A percentile compares a stretch with the other conserved stretches of the same genome.
Conservation (phyloP, 2,888 invertebrate species). For the Scrobipalpa atriplicella region DNA sequence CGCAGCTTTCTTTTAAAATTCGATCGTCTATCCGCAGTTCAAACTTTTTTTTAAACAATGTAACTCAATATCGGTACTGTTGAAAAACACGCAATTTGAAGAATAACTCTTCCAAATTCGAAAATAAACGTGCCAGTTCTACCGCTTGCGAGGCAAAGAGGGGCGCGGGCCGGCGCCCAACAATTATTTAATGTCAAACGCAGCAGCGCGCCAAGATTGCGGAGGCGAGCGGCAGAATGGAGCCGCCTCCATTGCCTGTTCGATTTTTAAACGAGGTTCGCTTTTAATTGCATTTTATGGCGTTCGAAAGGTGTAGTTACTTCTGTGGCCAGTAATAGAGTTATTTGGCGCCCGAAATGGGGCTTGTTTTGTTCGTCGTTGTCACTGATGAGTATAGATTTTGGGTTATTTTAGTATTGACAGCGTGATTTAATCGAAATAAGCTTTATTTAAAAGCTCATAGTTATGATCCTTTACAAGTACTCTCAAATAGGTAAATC, state of each 20-base stretch:
- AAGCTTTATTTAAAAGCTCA: no score
- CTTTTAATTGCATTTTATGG: constrained; percentile 24
- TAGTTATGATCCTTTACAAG: no score
- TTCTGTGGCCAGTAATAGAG: constrained; percentile 18
- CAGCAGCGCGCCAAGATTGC: constrained; percentile 62
- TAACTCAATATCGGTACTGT: background rate
- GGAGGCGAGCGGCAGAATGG: constrained; percentile 45
- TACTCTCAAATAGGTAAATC: no score
- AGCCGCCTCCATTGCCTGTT: constrained; percentile 42
- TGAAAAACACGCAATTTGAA: background rate
- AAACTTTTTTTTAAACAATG: background rate
- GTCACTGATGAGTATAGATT: no score
- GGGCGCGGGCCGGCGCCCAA: constrained; percentile 46
- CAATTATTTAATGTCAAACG: constrained; percentile 74
- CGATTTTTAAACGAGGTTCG: constrained; percentile 29
- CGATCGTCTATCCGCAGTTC: background rate
- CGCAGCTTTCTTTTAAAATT: background rate
- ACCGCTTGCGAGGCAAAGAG: background rate
- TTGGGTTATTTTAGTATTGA: background rate
- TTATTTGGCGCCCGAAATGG: constrained; percentile 20
- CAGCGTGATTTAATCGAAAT: background rate
- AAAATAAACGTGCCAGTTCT: constrained; percentile 19
- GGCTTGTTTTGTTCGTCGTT: background rate
- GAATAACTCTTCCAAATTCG: constrained; percentile 17
- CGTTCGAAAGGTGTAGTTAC: constrained; percentile 7